These are phyloP conservation scores for Sphaerophoria taeniata DNA, from an alignment of 2,888 invertebrate genomes.

Conservation along the genomic window DNA sequence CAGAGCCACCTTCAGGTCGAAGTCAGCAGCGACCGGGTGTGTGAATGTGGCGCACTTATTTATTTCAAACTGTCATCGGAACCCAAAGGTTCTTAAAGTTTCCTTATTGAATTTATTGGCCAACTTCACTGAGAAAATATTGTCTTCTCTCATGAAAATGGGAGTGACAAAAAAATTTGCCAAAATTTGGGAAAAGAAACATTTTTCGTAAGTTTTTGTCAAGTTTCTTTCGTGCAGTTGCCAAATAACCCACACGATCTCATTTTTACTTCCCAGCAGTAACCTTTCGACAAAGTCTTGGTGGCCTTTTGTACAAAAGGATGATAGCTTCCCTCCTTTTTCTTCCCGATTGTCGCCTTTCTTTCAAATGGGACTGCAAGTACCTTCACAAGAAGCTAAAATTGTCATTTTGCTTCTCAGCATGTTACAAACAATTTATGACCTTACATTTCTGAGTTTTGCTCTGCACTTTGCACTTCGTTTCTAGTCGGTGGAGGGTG, in stretches of 20 bases:
- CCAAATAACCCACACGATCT: slow-evolving; percentile 21
- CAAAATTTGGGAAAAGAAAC: slow-evolving; percentile 37
- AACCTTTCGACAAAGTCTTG: slow-evolving; percentile 64
- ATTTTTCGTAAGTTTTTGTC: background rate
- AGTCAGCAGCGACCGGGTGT: background rate
- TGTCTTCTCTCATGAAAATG: slow-evolving; percentile 15
- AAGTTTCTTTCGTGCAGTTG: background rate
- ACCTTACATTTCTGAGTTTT: slow-evolving; percentile 65
- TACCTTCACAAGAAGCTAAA: slow-evolving; percentile 19
- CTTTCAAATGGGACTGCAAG: background rate
- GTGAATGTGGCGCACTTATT: slow-evolving; percentile 34
- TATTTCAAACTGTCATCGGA: slow-evolving; percentile 59
- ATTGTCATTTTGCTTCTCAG: slow-evolving; percentile 51
- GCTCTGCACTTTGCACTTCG: slow-evolving; percentile 57
- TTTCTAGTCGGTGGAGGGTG: background rate
- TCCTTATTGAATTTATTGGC: slow-evolving; percentile 72
- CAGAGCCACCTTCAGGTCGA: too few species aligned
- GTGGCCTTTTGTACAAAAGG: background rate
- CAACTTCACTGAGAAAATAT: slow-evolving; percentile 43
- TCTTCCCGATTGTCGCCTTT: slow-evolving; percentile 5
- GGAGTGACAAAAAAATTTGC: slow-evolving; percentile 53
- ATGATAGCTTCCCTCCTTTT: background rate
- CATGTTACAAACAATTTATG: slow-evolving; percentile 72
- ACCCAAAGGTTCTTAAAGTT: slow-evolving; percentile 62
- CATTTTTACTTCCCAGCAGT: background rate